Base-by-base conservation (phyloP, 2,113 vertebrate genomes). In the Ictalurus punctatus region DNA sequence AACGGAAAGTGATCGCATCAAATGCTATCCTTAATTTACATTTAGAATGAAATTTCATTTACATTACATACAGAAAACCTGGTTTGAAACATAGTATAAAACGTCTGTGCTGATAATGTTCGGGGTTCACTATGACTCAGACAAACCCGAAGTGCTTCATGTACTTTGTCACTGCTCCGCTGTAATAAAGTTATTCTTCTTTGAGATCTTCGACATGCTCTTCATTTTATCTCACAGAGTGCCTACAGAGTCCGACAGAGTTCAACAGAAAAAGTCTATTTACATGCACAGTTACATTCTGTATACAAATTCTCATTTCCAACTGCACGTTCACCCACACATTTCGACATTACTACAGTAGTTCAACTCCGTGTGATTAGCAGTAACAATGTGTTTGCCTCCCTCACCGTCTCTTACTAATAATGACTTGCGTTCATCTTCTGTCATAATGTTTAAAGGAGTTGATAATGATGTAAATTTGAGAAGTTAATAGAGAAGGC, bases 371-470 rank as follows among this genome's bases (percentile, higher is more conserved):
- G 6, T 30, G 27, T 79, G 44, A 79, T 52, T 7, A 79, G 25
- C 44, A 52, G 76, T 52, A 79, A 48, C 37, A 44, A 4, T 44
- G 73, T 44, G 73, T 44, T 76, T 25, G 73, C 12, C 27, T 25
- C 44, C 2, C 44, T 54, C 44, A n/a, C 76, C 1, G 12, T 52
- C 76, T 79, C 44, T 78, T 27, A 48, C 74, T n/a, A 25, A 54
- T 54, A 79, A 79, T 79, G 44, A 79, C 76, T 2, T 79, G 16
- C 76, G 44, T 79, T n/a, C 25, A 27, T 79, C 76, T n/a, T 79
- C 25, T 52, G 12, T 79, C 76, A n/a, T n/a, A 54, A n/a, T 79
- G 76, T 79, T 79, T 79, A 79, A 52, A 79, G 48, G 13, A 79
- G 44, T n/a, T 79, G 5, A 52, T 79, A 12, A 52, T 52, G 48